Evolutionary conservation across 1,140 invertebrate genomes (phyloP), one percentile per base, ranked within the genome.

Genomic region (Apolygus lucorum): DNA sequence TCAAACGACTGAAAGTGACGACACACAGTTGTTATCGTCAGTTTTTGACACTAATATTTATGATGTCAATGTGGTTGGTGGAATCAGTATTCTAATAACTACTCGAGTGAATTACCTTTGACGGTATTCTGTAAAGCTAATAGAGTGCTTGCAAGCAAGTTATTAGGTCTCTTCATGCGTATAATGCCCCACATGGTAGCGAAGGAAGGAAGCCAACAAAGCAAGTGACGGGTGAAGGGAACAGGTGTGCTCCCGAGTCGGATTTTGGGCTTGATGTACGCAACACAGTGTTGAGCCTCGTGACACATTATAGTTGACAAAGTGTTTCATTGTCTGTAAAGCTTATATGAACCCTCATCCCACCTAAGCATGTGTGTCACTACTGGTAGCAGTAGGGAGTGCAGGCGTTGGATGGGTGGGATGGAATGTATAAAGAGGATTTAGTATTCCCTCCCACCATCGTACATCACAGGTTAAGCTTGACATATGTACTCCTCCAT

Each of bases 281-380:
- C 4, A 17, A 42, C 34, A 42, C 4, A 4, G 34, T 17, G 34
- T 42, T 42, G 34, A 42, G 17, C 34, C 4, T 4, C 4, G 34
- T 42, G 34, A 42, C 54, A 24, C 54, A 59, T 59, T 59, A 59
- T 24, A 59, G 54, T 11, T 59, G 54, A 59, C 54, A 22, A 59
- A 59, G 54, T 59, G 54, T 59, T 59, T 59, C 54, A 11, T 59
- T 59, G 54, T 59, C 54, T 24, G 4, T 42, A 17, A 42, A 17
- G 34, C n/a, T n/a, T 42, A 42, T 42, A 42, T 42, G 34, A 42
- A 42, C n/a, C n/a, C n/a, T n/a, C n/a, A n/a, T n/a, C n/a, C n/a
- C n/a, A n/a, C n/a, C n/a, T n/a, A n/a, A n/a, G n/a, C n/a, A n/a
- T n/a, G n/a, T n/a, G n/a, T n/a, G n/a, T n/a, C n/a, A n/a, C n/a